Evolutionary conservation across 2,888 invertebrate genomes (phyloP).

Genomic region (Pardosa pseudoannulata): DNA sequence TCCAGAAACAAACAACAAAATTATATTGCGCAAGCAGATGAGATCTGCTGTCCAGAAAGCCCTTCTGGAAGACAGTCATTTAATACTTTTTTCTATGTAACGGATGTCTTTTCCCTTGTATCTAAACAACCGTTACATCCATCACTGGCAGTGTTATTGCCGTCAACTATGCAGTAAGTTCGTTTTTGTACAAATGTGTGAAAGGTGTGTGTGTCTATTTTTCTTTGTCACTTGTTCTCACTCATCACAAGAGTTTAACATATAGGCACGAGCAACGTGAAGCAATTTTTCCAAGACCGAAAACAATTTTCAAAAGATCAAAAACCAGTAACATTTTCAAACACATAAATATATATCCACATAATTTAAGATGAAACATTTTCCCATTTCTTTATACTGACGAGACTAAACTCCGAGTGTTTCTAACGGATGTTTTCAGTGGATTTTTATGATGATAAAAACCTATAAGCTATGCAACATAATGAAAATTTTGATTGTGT

Average conservation of each 20-base stretch:
- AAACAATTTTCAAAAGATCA: too few relatives aligned
- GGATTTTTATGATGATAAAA: too few relatives aligned
- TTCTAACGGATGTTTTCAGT: too few relatives aligned
- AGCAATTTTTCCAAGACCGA: constrained; percentile 6
- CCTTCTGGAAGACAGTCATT: neutral
- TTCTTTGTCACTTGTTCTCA: constrained; percentile 46
- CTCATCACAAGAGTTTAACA: constrained; percentile 15
- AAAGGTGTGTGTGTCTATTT: constrained; percentile 32
- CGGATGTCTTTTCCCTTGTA: constrained; percentile 16
- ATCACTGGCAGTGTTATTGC: constrained; percentile 63
- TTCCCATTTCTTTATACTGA: too few relatives aligned
- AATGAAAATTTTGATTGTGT: too few relatives aligned
- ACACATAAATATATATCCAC: too few relatives aligned
- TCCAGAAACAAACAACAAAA: neutral
- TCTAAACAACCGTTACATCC: constrained; percentile 31
- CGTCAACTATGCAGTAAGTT: constrained; percentile 69
- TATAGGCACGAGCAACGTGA: constrained; percentile 30
- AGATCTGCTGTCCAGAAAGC: neutral
- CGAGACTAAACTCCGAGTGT: too few relatives aligned
- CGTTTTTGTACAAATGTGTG: constrained; percentile 54
- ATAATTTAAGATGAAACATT: too few relatives aligned
- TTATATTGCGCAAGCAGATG: neutral
- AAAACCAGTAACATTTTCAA: too few relatives aligned
- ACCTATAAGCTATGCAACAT: too few relatives aligned
- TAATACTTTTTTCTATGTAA: constrained; percentile 37